Evolutionary conservation across 2,888 invertebrate species (phyloP).

Genomic region (Agrotis exclamationis): DNA sequence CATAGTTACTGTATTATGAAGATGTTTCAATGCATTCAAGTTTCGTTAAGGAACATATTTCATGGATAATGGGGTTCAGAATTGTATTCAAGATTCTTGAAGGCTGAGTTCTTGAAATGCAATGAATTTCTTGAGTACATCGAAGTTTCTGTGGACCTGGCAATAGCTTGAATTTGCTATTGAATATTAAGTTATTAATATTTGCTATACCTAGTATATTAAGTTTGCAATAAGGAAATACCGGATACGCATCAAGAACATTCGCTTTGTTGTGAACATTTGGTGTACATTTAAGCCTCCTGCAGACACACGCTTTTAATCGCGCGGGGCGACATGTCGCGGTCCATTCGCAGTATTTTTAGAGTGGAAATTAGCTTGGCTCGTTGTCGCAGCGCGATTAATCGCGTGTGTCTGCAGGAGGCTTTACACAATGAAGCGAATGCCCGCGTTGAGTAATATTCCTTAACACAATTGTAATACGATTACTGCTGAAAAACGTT

Average conservation of each 20-base stretch:
- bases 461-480: not conserved
- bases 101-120: not conserved
- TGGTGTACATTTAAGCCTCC: too few relatives aligned
- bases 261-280: too few relatives aligned
- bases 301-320: too few relatives aligned
- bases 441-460: not conserved
- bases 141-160: not conserved
- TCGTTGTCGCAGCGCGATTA: too few relatives aligned
- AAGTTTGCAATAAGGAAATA: not conserved
- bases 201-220: not conserved
- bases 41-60: slow-evolving; percentile 5
- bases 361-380: too few relatives aligned
- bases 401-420: too few relatives aligned
- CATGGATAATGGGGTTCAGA: not conserved
- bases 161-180: not conserved
- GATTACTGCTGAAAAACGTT: too few relatives aligned
- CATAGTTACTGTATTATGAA: not conserved
- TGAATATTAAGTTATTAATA: not conserved
- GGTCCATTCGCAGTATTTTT: too few relatives aligned
- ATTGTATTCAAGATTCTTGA: slow-evolving; percentile 8
- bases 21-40: slow-evolving; percentile 8
- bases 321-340: too few relatives aligned
- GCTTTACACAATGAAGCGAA: not conserved
- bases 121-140: not conserved
- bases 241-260: not conserved